Evolutionary conservation across 2,113 vertebrate genomes (phyloP).

Genomic region (Cynoglossus semilaevis): DNA sequence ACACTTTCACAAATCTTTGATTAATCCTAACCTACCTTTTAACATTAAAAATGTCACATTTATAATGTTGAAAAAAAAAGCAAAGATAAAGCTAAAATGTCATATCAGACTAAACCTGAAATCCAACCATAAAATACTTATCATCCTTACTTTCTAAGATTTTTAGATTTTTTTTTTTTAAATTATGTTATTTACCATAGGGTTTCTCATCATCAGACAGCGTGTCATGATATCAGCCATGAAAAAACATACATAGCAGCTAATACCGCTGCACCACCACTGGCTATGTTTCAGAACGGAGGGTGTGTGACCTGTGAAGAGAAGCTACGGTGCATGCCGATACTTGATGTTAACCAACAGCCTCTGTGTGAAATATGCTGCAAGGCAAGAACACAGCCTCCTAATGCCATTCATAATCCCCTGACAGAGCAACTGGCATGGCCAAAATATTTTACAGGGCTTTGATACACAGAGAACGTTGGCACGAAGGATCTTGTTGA

Average conservation of each 20-base stretch:
- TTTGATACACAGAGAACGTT: slow-evolving; percentile 37
- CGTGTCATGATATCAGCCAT: background rate
- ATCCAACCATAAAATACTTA: too few species aligned
- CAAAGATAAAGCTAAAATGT: too few species aligned
- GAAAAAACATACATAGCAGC: slow-evolving; percentile 52
- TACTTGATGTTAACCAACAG: slow-evolving; percentile 73
- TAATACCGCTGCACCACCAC: slow-evolving; percentile 50
- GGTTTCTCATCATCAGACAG: too few species aligned
- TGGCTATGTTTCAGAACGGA: slow-evolving; percentile 58
- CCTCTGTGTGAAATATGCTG: slow-evolving; percentile 67
- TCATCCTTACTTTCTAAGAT: too few species aligned
- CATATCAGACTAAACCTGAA: too few species aligned
- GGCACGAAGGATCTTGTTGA: slow-evolving; percentile 28
- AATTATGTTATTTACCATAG: too few species aligned
- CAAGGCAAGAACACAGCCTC: slow-evolving; percentile 68
- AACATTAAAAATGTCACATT: too few species aligned
- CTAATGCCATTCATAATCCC: slow-evolving; percentile 70
- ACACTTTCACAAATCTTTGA: too few species aligned
- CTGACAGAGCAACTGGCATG: slow-evolving; percentile 71
- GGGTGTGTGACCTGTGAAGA: slow-evolving; percentile 70
- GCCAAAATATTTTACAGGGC: slow-evolving; percentile 56
- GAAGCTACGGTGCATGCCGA: slow-evolving; percentile 69
- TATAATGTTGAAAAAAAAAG: too few species aligned
- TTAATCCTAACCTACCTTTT: too few species aligned
- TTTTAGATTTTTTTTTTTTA: too few species aligned